Percentiles rank a stretch among this genome's conserved stretches.
phyloP scores from a whole-genome alignment of 2,113 vertebrate genomes.

The Motacilla alba region DNA sequence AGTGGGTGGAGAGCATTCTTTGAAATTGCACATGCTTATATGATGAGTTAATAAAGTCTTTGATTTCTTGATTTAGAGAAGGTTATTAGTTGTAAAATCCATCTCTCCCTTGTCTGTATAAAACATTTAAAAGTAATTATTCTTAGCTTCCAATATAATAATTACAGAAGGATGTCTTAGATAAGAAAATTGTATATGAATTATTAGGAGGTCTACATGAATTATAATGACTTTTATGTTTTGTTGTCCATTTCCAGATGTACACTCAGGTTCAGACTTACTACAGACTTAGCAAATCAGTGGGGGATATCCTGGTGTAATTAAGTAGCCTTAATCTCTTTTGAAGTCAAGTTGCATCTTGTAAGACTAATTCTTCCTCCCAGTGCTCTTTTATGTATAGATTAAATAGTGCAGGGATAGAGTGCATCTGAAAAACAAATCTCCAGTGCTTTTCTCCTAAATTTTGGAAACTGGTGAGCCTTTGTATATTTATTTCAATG shows the following conservation, averaged over 20 bases:
- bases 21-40: neutral
- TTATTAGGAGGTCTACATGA: neutral
- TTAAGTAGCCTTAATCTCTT: conserved; percentile 10
- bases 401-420: neutral
- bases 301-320: neutral
- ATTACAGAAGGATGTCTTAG: neutral
- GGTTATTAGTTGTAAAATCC: neutral
- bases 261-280: neutral
- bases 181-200: neutral
- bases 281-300: neutral
- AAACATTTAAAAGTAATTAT: neutral
- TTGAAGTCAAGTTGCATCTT: neutral
- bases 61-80: neutral
- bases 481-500: neutral
- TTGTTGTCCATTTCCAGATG: neutral
- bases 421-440: neutral
- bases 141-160: neutral
- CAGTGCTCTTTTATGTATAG: neutral
- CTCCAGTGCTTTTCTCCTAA: neutral
- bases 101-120: neutral
- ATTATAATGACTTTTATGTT: neutral
- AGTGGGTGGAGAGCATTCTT: neutral
- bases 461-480: neutral
- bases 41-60: neutral
- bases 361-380: neutral